phyloP scores from a whole-genome alignment of 2,888 invertebrate species.

The Asteroscopus sphinx region DNA sequence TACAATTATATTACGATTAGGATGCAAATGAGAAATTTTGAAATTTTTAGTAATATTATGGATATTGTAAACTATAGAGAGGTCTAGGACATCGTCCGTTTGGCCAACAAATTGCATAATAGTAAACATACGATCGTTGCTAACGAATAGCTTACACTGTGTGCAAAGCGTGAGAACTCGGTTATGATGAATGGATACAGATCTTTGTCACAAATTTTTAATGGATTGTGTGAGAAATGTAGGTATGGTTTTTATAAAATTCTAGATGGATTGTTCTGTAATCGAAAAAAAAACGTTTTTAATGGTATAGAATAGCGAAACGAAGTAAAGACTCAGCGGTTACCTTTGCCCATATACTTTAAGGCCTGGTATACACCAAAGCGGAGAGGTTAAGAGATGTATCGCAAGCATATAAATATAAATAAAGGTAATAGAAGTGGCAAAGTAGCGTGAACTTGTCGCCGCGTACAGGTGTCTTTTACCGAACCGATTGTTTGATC shows the following conservation, averaged over 20 bases:
- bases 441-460: too few relatives aligned
- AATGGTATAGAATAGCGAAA: too few relatives aligned
- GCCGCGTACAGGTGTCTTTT: too few relatives aligned
- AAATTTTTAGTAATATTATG: slow-evolving; percentile 19
- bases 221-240: slow-evolving; percentile 42
- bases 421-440: too few relatives aligned
- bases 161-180: slow-evolving; percentile 39
- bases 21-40: slow-evolving; percentile 27
- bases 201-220: slow-evolving; percentile 29
- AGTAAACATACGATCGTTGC: slow-evolving; percentile 8
- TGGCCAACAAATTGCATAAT: slow-evolving; percentile 18
- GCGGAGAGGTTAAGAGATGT: too few relatives aligned
- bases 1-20: slow-evolving; percentile 25
- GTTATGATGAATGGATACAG: slow-evolving; percentile 30
- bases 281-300: too few relatives aligned
- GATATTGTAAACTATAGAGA: slow-evolving; percentile 1
- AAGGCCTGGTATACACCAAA: too few relatives aligned
- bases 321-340: too few relatives aligned
- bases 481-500: too few relatives aligned
- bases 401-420: too few relatives aligned
- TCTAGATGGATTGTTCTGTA: too few relatives aligned
- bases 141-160: slow-evolving; percentile 26
- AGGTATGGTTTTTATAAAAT: slow-evolving; percentile 30
- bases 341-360: too few relatives aligned
- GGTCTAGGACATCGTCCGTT: slow-evolving; percentile 21